Base-by-base conservation (phyloP, 1,140 invertebrate species). In the Pseudomyrmex concolor region DNA sequence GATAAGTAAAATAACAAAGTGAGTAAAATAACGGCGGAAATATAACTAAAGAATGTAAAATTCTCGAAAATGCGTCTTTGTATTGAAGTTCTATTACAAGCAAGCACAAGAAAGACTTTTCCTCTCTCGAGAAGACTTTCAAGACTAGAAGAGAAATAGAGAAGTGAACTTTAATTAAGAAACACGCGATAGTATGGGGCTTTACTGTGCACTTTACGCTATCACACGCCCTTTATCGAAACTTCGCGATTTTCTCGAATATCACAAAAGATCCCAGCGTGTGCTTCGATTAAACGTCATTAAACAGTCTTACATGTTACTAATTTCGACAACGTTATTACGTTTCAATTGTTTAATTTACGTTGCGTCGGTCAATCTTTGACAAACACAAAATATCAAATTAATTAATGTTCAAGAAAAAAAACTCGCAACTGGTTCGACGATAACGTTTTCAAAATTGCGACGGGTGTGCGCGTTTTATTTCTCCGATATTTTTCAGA, bases 401-500 rank as follows among this genome's bases (percentile, higher is more conserved):
- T n/a, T 50, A 45, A 43, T 43, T 15, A 12, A 55, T 77, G 34
- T 67, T 57, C 45, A 22, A 34, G 7, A 50, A 77, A 57, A 57
- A 64, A 45, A 67, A 1, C 3, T 12, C 1, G n/a, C 25, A 8
- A 55, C 43, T 59, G 34, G 66, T 45, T 8, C 17, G 9, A 12
- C 1, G 12, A 17, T 10, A 9, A 13, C 13, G 57, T 15, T 50
- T 15, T 15, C 51, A 13, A 54, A 77, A 55, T n/a, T 43, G 15
- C 17, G 50, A 13, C 74, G 67, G 74, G 17, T 77, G 34, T 34
- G 63, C 50, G n/a, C 50, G 51, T 77, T 77, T 77, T 51, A 77
- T 67, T 77, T 67, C 63, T 62, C 60, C 76, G 77, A 77, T 76
- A 77, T 84, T 80, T 80, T 64, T 57, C 48, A 15, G 7, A 64